Evolutionary conservation across 2,113 vertebrate species (phyloP), one percentile per base, ranked within the genome.

Genomic region (Ictidomys tridecemlineatus): DNA sequence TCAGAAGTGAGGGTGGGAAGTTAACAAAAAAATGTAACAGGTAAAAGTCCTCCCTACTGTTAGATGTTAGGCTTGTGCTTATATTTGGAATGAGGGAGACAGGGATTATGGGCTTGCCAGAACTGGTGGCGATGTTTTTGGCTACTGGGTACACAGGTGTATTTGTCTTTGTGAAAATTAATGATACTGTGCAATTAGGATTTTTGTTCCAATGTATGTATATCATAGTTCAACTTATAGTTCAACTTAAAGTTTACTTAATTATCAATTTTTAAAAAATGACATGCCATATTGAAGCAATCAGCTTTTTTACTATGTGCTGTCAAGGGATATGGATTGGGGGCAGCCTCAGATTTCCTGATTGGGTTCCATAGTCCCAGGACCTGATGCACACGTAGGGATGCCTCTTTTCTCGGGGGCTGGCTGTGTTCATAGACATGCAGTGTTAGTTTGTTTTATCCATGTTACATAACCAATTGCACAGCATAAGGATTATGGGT

Each of bases 211-310:
- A 51, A 22, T 82, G 26, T 48, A 22, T 77, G 30, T 48, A 34
- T 61, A 10, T 37, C 42, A 58, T 14, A 67, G 61, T 84, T 78
- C 53, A 65, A 2, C 80, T 94, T 72, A 89, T 14, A 67, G 61
- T 84, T 78, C 53, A 65, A 2, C 80, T 94, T 72, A 89, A 90
- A 63, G 16, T 86, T 89, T 34, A 37, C 58, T 83, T n/a, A 53
- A 24, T 73, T 28, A 14, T n/a, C 56, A 39, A 11, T 42, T 92
- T 80, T 30, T 58, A 16, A 20, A 51, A 37, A 74, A 24, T 37
- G 24, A 4, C 5, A 0, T 14, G 17, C 73, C 26, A 0, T 6
- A 5, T 16, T 26, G 6, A 32, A 45, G 82, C 14, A 13, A 17
- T 22, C 4, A 26, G 4, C 65, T 37, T 67, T 45, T 48, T 45